Evolutionary conservation across 2,113 vertebrate species (phyloP).

Genomic region (Nerophis lumbriciformis): DNA sequence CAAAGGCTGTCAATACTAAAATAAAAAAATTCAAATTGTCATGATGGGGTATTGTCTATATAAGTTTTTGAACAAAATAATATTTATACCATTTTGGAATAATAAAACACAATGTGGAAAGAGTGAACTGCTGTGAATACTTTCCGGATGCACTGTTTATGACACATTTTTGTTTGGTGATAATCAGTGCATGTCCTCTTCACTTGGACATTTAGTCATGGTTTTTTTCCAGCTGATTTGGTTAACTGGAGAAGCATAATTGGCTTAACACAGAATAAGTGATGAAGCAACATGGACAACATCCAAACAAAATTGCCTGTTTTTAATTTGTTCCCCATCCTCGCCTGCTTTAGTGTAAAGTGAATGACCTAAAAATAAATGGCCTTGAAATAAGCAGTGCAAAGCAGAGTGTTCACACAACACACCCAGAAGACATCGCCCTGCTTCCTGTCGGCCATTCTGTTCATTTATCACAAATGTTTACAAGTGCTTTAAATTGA

Average conservation of each 20-base stretch:
- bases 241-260: conserved; percentile 19
- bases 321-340: conserved; percentile 25
- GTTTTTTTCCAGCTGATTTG: conserved; percentile 26
- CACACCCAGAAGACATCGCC: conserved; percentile 26
- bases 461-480: not conserved
- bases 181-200: not conserved
- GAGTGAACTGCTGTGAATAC: no score
- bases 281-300: conserved; percentile 25
- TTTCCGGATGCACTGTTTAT: no score
- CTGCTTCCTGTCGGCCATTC: conserved; percentile 10
- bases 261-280: conserved; percentile 7
- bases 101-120: no score
- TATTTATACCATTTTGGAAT: no score
- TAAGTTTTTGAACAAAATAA: no score
- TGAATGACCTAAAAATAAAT: conserved; percentile 54
- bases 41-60: no score
- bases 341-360: conserved; percentile 11
- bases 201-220: conserved; percentile 11
- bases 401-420: conserved; percentile 28
- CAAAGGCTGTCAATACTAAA: no score
- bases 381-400: conserved; percentile 60
- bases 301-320: conserved; percentile 49
- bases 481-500: conserved; percentile 1
- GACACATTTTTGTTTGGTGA: not conserved
- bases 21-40: no score